A percentile compares a stretch with the other conserved stretches of the same genome.
These are phyloP conservation scores for Agrochola litura DNA, from an alignment of 2,888 invertebrate genomes.

Conservation along the genomic window DNA sequence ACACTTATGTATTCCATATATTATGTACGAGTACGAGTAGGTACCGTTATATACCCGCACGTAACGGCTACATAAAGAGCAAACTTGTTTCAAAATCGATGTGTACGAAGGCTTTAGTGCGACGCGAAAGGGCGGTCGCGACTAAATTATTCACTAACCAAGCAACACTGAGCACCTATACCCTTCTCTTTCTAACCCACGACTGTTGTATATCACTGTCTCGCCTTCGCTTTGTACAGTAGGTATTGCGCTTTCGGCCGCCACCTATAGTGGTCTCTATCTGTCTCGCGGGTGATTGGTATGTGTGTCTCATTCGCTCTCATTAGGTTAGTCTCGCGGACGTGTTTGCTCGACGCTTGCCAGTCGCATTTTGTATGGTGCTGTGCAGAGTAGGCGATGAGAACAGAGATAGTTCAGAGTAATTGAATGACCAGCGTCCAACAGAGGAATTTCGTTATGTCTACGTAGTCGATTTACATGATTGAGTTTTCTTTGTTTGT, in stretches of 20 bases:
- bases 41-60: slow-evolving; percentile 31
- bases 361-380: slow-evolving; percentile 84
- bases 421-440: slow-evolving; percentile 1
- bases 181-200: slow-evolving; percentile 71
- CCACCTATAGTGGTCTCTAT: slow-evolving; percentile 82
- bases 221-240: slow-evolving; percentile 74
- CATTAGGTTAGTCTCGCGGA: slow-evolving; percentile 88
- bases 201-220: slow-evolving; percentile 58
- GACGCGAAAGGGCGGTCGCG: slow-evolving; percentile 85
- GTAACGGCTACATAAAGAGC: slow-evolving; percentile 63
- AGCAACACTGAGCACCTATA: slow-evolving; percentile 84
- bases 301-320: slow-evolving; percentile 81
- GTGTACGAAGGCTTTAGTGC: slow-evolving; percentile 65
- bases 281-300: slow-evolving; percentile 57
- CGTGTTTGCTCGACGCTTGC: slow-evolving; percentile 88
- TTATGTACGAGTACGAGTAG: no score
- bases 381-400: slow-evolving; percentile 71
- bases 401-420: slow-evolving; percentile 47
- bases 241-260: slow-evolving; percentile 88
- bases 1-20: slow-evolving; percentile 1
- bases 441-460: neutral
- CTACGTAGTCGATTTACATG: neutral
- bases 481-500: neutral
- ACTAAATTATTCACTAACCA: slow-evolving; percentile 86
- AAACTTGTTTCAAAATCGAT: slow-evolving; percentile 73